Base-by-base conservation (phyloP, 2,888 invertebrate genomes). In the Omphaloscelis lunosa region DNA sequence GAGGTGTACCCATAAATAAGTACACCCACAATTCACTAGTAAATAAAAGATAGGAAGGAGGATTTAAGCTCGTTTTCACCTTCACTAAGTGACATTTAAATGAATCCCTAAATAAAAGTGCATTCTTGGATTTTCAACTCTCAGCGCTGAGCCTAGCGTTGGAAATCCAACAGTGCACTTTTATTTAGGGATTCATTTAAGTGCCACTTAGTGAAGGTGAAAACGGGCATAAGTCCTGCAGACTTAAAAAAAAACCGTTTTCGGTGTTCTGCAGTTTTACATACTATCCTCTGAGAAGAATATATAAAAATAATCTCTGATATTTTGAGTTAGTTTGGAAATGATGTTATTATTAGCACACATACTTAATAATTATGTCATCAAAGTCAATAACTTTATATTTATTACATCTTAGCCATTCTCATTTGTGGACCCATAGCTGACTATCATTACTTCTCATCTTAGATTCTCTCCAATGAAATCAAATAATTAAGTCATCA, bases 401-500 rank as follows among this genome's bases (percentile, higher is more conserved):
- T 27, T 58, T 15, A 58, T 27, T 29, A 39, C 34, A 39, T 23
- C 8, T 23, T 34, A 29, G 6, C 7, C 39, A 56, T 34, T 34
- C 12, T 53, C 1, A 39, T 69, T n/a, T n/a, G 7, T 29, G 3
- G 20, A 11, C 20, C 3, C 7, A 27, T 6, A 59, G 20, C 27
- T 27, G 23, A 29, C 23, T 58, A 20, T 34, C 12, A n/a, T 74
- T 39, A 39, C 17, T 63, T 29, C 45, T 41, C 20, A 53, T 53
- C 41, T 27, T 34, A 77, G 34, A 8, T 62, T 62, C 7, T 27
- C 17, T 63, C 29, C 15, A 61, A 61, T 61, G 17, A 23, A 75
- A 59, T 77, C 7, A 72, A 75, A 9, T 77, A 77, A 75, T 77
- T 77, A 77, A 15, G 8, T 77, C 53, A 34, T 77, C 51, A 53